A percentile compares a stretch with the other conserved stretches of the same genome.
Conservation (phyloP, 2,113 vertebrate species). For the Aix galericulata region DNA sequence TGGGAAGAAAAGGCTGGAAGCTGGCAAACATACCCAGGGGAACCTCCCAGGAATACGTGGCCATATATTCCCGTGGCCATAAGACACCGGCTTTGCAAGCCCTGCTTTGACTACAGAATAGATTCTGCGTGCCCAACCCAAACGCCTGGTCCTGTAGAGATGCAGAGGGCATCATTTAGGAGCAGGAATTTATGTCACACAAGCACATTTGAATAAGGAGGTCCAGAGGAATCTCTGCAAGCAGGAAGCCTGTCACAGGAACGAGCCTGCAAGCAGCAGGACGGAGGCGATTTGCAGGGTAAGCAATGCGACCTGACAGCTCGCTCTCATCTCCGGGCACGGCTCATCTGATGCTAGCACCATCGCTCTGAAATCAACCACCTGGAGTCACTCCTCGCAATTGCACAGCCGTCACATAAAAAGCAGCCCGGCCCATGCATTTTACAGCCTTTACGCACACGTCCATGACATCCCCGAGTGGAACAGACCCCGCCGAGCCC, state of each 20-base stretch:
- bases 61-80: not conserved
- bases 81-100: not conserved
- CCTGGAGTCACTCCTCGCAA: constrained; percentile 68
- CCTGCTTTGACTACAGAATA: not conserved
- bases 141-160: not conserved
- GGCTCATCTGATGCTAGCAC: not conserved
- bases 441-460: constrained; percentile 57
- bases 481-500: constrained; percentile 46
- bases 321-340: not conserved
- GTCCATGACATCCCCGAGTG: constrained; percentile 28
- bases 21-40: not conserved
- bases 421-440: not conserved
- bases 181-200: not conserved
- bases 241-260: not conserved
- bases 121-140: not conserved
- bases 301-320: not conserved
- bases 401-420: not conserved
- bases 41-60: not conserved
- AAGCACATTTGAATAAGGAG: not conserved
- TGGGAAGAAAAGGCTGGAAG: not conserved
- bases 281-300: accelerated
- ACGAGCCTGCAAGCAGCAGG: not conserved
- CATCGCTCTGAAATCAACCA: constrained; percentile 23
- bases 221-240: not conserved
- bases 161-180: not conserved